Conservation (phyloP, 1,140 invertebrate genomes). For the Spodoptera litura region DNA sequence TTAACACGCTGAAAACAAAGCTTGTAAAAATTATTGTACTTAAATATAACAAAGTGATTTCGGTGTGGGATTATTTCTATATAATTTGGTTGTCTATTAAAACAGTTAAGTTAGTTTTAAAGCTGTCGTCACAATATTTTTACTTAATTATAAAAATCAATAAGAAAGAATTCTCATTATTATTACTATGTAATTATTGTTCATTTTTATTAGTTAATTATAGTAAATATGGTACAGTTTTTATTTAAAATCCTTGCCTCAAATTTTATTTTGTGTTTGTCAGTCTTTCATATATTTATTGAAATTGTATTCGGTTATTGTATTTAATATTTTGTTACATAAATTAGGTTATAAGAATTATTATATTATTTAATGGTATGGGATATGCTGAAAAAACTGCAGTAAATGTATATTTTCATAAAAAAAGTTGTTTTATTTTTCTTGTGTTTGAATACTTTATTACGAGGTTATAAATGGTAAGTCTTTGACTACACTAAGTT, state of each 20-base stretch:
- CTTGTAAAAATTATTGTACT: constrained; percentile 12
- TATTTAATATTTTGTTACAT: constrained; percentile 52
- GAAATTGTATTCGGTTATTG: constrained; percentile 58
- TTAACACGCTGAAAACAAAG: constrained; percentile 14
- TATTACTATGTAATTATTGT: not conserved
- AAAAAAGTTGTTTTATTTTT: constrained; percentile 23
- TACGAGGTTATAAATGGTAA: too few relatives aligned
- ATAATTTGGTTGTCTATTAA: constrained; percentile 14
- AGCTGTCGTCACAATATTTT: not conserved
- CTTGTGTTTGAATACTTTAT: not conserved
- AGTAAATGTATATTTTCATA: constrained; percentile 64
- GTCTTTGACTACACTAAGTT: too few relatives aligned
- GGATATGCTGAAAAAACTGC: constrained; percentile 61
- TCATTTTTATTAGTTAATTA: constrained; percentile 21
- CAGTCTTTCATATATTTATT: constrained; percentile 46
- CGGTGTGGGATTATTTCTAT: constrained; percentile 39
- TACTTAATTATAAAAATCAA: constrained; percentile 22
- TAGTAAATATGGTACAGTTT: not conserved
- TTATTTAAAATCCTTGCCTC: constrained; percentile 46
- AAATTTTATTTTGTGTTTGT: constrained; percentile 20
- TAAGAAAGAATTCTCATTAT: constrained; percentile 28
- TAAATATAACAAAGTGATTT: not conserved
- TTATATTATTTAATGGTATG: constrained; percentile 58
- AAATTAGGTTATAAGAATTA: constrained; percentile 51
- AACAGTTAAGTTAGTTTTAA: not conserved